phyloP scores from a whole-genome alignment of 30 jellyfish, hydroid and myxozoan genomes.

The Clytia hemisphaerica region DNA sequence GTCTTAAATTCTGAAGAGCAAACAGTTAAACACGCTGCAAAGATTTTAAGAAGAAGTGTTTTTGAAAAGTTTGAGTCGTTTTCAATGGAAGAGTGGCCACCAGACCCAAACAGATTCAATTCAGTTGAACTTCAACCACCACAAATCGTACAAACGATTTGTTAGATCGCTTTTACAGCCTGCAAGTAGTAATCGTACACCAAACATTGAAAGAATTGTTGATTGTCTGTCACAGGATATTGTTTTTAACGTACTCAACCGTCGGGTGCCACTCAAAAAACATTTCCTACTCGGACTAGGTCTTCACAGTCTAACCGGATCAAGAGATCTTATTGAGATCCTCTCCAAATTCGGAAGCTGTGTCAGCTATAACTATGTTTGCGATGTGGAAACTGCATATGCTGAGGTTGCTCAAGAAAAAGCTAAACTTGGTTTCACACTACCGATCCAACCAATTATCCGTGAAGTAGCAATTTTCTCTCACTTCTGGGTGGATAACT shows the following conservation, averaged over 20 bases:
- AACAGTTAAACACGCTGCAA: background rate
- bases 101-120: too few species aligned
- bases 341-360: background rate
- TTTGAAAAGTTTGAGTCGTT: background rate
- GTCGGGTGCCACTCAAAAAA: background rate
- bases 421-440: background rate
- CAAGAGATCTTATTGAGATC: background rate
- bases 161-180: too few species aligned
- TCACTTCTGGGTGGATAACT: conserved; percentile 1
- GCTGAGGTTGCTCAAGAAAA: background rate
- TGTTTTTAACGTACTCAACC: background rate
- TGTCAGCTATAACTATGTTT: background rate
- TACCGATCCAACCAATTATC: background rate
- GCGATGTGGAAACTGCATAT: background rate
- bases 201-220: background rate
- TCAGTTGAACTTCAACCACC: too few species aligned
- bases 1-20: background rate
- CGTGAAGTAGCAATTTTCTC: background rate
- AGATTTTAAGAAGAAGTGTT: background rate
- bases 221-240: background rate
- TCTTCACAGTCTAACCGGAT: background rate
- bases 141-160: too few species aligned
- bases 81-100: background rate
- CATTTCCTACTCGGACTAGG: background rate
- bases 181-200: too few species aligned